A percentile compares a stretch with the other conserved stretches of the same genome.
Evolutionary conservation across 2,113 vertebrate species (phyloP).

Genomic region (Amphiprion percula): DNA sequence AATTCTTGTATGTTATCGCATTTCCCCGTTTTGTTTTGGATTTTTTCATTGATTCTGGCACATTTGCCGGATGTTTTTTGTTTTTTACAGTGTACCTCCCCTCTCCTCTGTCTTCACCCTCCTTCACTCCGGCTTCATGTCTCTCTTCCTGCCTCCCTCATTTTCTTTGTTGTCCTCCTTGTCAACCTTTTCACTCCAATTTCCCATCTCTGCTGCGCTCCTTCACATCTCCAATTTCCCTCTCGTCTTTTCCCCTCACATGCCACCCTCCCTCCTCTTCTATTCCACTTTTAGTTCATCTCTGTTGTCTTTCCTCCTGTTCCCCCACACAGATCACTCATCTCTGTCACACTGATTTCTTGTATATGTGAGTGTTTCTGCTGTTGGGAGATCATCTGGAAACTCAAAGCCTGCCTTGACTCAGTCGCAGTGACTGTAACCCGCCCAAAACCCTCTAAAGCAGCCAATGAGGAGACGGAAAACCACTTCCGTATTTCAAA

Average conservation of each 20-base stretch:
- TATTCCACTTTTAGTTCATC: conserved; percentile 40
- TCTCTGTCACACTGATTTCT: conserved; percentile 40
- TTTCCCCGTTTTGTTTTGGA: no score
- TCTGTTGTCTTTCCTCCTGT: conserved; percentile 30
- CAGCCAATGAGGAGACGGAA: conserved; percentile 75
- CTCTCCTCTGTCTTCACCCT: conserved; percentile 40
- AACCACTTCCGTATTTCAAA: conserved; percentile 75
- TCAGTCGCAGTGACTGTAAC: conserved; percentile 34
- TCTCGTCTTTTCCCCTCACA: neutral
- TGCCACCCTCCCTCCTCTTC: conserved; percentile 29
- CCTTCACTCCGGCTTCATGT: conserved; percentile 41
- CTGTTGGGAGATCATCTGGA: conserved; percentile 52
- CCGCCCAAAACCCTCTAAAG: conserved; percentile 59
- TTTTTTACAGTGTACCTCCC: no score
- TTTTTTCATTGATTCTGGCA: no score
- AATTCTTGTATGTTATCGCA: no score
- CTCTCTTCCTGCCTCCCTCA: conserved; percentile 41
- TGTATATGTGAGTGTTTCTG: conserved; percentile 17
- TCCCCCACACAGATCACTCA: conserved; percentile 62
- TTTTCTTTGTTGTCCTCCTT: conserved; percentile 32
- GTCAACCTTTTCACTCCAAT: conserved; percentile 40
- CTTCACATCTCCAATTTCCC: conserved; percentile 27
- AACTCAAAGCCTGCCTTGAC: conserved; percentile 47
- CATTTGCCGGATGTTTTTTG: no score
- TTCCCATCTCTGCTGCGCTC: conserved; percentile 24